Conservation (phyloP, 2,113 vertebrate genomes). For the Rousettus leschenaultii region DNA sequence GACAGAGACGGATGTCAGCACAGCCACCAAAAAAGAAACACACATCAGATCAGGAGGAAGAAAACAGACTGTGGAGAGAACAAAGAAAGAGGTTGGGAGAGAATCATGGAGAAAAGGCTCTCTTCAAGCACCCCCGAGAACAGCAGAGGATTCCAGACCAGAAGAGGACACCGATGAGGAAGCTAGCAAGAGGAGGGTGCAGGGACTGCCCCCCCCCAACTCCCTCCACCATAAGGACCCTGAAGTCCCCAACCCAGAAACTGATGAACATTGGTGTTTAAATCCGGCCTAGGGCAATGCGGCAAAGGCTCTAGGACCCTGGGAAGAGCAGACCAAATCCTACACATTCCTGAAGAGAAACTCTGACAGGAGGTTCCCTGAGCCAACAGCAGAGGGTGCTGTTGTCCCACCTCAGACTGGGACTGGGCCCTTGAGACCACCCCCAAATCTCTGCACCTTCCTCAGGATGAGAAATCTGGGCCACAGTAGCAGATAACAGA, state of each 20-base stretch:
- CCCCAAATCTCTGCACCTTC: slow-evolving; percentile 87
- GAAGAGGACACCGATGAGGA: slow-evolving; percentile 69
- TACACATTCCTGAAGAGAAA: neutral
- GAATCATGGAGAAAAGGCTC: slow-evolving; percentile 85
- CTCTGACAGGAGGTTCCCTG: neutral
- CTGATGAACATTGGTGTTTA: neutral
- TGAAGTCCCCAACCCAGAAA: neutral
- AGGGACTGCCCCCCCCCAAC: slow-evolving; percentile 80
- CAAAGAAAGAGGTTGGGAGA: slow-evolving; percentile 70
- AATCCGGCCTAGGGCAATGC: neutral
- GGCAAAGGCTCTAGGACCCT: neutral
- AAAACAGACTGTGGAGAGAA: slow-evolving; percentile 80
- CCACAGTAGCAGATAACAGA: slow-evolving; percentile 84
- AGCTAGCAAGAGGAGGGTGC: slow-evolving; percentile 63
- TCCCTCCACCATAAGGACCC: neutral
- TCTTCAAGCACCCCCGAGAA: slow-evolving; percentile 90
- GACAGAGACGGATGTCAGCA: slow-evolving; percentile 72
- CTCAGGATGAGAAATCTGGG: slow-evolving; percentile 88
- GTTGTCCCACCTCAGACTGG: slow-evolving; percentile 14
- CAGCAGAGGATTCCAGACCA: slow-evolving; percentile 75
- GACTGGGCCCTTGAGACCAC: neutral
- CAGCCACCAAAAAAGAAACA: slow-evolving; percentile 77
- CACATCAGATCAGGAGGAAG: slow-evolving; percentile 74
- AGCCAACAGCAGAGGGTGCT: slow-evolving; percentile 62
- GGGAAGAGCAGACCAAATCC: neutral